Conservation (phyloP, 2,888 invertebrate genomes). For the Drosophila pseudotalamancana region DNA sequence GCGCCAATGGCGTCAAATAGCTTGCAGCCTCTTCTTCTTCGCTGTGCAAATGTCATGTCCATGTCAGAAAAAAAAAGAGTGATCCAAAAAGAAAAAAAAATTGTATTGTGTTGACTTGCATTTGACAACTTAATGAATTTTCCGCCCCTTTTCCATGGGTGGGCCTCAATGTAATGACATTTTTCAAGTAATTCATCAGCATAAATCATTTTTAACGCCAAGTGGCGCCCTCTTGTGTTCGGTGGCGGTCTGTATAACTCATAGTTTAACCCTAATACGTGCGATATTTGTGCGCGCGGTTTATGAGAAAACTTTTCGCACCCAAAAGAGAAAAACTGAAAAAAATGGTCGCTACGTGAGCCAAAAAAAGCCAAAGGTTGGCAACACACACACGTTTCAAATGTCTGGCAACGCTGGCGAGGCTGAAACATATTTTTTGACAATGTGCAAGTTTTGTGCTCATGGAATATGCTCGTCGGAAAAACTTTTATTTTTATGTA, state of each 20-base stretch:
- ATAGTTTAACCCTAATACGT: slow-evolving; percentile 58
- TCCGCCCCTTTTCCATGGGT: slow-evolving; percentile 21
- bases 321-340: neutral
- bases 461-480: slow-evolving; percentile 12
- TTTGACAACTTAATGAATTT: slow-evolving; percentile 79
- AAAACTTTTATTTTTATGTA: slow-evolving; percentile 60
- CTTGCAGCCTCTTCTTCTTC: slow-evolving; percentile 1
- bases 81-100: slow-evolving; percentile 14
- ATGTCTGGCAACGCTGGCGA: slow-evolving; percentile 53
- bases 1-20: slow-evolving; percentile 38
- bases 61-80: slow-evolving; percentile 44
- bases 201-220: slow-evolving; percentile 46
- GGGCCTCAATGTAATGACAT: slow-evolving; percentile 45
- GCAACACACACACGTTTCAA: slow-evolving; percentile 18
- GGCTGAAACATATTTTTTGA: slow-evolving; percentile 45
- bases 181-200: slow-evolving; percentile 57
- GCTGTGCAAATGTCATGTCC: slow-evolving; percentile 60
- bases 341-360: slow-evolving; percentile 67
- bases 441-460: slow-evolving; percentile 60
- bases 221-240: slow-evolving; percentile 44
- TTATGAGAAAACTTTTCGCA: slow-evolving; percentile 69
- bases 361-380: neutral
- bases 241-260: no score
- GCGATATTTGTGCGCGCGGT: slow-evolving; percentile 31
- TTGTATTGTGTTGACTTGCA: slow-evolving; percentile 78